Evolutionary conservation across 2,113 vertebrate species (phyloP).

Genomic region (Brachionichthys hirsutus): DNA sequence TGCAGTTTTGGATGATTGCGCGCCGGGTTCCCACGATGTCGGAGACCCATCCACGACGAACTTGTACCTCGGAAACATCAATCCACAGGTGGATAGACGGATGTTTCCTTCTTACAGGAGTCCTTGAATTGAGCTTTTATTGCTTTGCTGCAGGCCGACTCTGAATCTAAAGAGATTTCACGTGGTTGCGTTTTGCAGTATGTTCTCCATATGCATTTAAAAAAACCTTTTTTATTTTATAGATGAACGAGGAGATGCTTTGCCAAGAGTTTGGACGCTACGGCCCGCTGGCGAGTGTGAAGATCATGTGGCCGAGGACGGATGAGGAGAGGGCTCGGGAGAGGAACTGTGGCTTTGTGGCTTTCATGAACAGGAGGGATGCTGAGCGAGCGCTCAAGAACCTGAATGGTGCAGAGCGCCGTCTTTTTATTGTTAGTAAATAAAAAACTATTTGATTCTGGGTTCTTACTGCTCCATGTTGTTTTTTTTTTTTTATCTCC

Average conservation of each 20-base stretch:
- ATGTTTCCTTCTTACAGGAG: not conserved
- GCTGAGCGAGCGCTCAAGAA: constrained; percentile 97
- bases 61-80: constrained; percentile 98
- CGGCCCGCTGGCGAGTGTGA: constrained; percentile 96
- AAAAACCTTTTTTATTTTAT: not conserved
- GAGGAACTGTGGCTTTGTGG: constrained; percentile 98
- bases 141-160: not conserved
- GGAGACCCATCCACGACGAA: constrained; percentile 98
- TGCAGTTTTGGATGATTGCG: constrained; percentile 94
- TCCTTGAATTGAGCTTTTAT: not conserved
- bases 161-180: no score
- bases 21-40: constrained; percentile 96
- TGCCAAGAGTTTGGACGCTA: constrained; percentile 99
- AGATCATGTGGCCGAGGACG: constrained; percentile 99
- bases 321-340: constrained; percentile 98
- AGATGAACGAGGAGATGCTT: constrained; percentile 99
- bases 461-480: not conserved
- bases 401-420: constrained; percentile 84
- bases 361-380: constrained; percentile 98
- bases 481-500: not conserved
- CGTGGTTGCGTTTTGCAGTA: no score
- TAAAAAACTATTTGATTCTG: not conserved
- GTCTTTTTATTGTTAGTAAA: not conserved
- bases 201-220: no score
- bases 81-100: constrained; percentile 85